phyloP scores from a whole-genome alignment of 2,888 invertebrate genomes.

The Choreutis nemorana region DNA sequence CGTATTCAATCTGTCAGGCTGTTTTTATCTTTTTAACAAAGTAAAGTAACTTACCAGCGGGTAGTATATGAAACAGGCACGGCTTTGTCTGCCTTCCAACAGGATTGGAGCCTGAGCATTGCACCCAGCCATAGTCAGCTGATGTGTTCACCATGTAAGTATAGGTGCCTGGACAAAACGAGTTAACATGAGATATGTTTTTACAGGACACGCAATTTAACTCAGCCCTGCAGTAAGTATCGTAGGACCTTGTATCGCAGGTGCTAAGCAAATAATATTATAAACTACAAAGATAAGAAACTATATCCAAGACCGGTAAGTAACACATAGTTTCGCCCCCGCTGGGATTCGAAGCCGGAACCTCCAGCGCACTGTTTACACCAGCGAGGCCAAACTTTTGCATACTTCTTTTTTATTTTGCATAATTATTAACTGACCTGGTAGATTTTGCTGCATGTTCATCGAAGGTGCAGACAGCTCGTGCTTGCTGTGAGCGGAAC shows the following conservation, averaged over 20 bases:
- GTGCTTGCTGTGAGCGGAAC: slow-evolving; percentile 49
- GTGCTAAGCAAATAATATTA: too few relatives aligned
- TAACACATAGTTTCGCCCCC: too few relatives aligned
- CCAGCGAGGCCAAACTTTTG: too few relatives aligned
- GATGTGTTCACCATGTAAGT: slow-evolving; percentile 66
- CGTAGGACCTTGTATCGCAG: too few relatives aligned
- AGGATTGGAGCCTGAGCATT: slow-evolving; percentile 77
- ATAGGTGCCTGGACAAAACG: slow-evolving; percentile 32
- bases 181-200: too few relatives aligned
- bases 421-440: slow-evolving; percentile 28
- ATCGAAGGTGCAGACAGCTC: slow-evolving; percentile 35
- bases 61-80: slow-evolving; percentile 78
- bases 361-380: too few relatives aligned
- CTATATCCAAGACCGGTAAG: not conserved
- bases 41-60: slow-evolving; percentile 68
- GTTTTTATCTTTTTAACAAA: too few relatives aligned
- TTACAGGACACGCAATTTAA: not conserved
- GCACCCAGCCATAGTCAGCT: slow-evolving; percentile 79
- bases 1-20: too few relatives aligned
- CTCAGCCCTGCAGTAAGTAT: too few relatives aligned
- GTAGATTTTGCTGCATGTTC: slow-evolving; percentile 29
- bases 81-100: slow-evolving; percentile 75
- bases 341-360: too few relatives aligned
- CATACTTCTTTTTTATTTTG: too few relatives aligned
- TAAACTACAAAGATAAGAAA: too few relatives aligned